Evolutionary conservation across 1,140 invertebrate genomes (phyloP).

Genomic region (Drosophila kanapiae): DNA sequence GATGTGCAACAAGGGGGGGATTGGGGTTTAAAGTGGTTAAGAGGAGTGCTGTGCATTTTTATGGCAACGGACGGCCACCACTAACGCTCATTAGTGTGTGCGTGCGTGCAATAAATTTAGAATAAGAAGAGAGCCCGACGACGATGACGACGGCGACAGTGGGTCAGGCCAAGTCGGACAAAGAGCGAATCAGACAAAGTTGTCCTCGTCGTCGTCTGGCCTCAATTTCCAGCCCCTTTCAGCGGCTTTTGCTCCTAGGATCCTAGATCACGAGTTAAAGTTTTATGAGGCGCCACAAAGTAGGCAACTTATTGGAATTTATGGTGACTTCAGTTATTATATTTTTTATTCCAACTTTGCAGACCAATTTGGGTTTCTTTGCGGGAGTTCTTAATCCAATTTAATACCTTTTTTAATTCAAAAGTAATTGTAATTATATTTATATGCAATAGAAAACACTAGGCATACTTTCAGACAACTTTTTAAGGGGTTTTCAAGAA

Average conservation of each 20-base stretch:
- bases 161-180: constrained; percentile 40
- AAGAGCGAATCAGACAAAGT: constrained; percentile 17
- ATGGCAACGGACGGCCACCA: constrained; percentile 16
- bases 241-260: constrained; percentile 3
- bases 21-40: constrained; percentile 10
- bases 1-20: constrained; percentile 10
- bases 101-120: constrained; percentile 35
- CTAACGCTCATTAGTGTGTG: constrained; percentile 54
- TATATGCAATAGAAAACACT: too few relatives aligned
- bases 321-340: background rate
- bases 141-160: background rate
- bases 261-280: constrained; percentile 29
- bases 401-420: background rate
- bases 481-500: too few relatives aligned
- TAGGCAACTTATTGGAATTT: constrained; percentile 53
- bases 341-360: background rate
- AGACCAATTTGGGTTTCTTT: background rate
- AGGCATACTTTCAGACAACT: too few relatives aligned
- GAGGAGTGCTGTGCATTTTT: constrained; percentile 16
- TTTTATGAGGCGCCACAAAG: constrained; percentile 36
- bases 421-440: background rate
- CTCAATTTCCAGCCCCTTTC: constrained; percentile 14
- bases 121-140: constrained; percentile 6
- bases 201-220: constrained; percentile 24
- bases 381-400: background rate